Evolutionary conservation across 1,140 invertebrate genomes (phyloP).

Genomic region (Pinna nobilis): DNA sequence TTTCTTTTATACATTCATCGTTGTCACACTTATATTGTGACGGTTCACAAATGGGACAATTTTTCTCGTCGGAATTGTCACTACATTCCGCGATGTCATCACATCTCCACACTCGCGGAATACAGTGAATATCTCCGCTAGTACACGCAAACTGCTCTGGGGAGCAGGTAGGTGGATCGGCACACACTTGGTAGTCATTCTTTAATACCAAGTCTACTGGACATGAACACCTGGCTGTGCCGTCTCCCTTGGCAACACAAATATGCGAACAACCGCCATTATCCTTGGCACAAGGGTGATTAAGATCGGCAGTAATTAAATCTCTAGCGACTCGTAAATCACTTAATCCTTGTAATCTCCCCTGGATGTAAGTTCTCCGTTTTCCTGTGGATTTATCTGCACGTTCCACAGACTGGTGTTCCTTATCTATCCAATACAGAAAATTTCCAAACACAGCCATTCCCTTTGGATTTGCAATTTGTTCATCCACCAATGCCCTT

Average conservation of each 20-base stretch:
- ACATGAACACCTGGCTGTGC: constrained; percentile 66
- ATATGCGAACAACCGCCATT: constrained; percentile 91
- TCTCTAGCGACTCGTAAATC: constrained; percentile 78
- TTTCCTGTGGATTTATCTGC: constrained; percentile 63
- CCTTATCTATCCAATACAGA: constrained; percentile 98
- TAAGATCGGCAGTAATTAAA: constrained; percentile 52
- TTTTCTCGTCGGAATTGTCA: constrained; percentile 88
- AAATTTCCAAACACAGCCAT: constrained; percentile 94
- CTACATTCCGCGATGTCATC: constrained; percentile 82
- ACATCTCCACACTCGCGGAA: constrained; percentile 75
- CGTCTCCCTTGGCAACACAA: constrained; percentile 90
- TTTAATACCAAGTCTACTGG: constrained; percentile 66
- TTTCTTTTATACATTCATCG: constrained; percentile 81
- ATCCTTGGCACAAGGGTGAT: constrained; percentile 62
- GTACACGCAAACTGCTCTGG: constrained; percentile 72
- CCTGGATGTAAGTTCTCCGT: constrained; percentile 60
- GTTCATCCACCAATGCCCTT: constrained; percentile 79
- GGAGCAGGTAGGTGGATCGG: constrained; percentile 69
- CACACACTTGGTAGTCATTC: constrained; percentile 63
- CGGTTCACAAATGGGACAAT: constrained; percentile 86
- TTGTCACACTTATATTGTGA: constrained; percentile 61
- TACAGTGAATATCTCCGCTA: constrained; percentile 65
- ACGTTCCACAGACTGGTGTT: constrained; percentile 79
- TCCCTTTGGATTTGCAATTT: constrained; percentile 85
- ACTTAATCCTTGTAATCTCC: constrained; percentile 78